Conservation (phyloP, 2,113 vertebrate genomes). For the Oophaga pumilio region DNA sequence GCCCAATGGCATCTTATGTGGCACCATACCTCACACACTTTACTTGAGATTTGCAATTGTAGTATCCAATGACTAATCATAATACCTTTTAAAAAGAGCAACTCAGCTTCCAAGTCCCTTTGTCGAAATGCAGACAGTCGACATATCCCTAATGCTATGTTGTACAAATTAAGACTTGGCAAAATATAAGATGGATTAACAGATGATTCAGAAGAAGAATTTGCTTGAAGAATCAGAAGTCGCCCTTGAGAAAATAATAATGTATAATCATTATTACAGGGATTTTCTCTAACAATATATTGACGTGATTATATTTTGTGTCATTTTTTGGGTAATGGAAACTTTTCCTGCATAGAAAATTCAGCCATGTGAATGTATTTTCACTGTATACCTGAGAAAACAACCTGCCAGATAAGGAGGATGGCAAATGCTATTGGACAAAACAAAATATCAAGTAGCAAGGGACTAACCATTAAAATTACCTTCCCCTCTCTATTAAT, state of each 20-base stretch:
- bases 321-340: background rate
- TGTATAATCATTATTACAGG: background rate
- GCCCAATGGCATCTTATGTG: background rate
- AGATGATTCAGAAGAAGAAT: conserved; percentile 54
- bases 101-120: conserved; percentile 75
- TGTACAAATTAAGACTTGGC: conserved; percentile 66
- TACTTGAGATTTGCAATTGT: background rate
- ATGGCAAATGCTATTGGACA: background rate
- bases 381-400: background rate
- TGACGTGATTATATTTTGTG: background rate
- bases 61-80: background rate
- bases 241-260: conserved; percentile 65
- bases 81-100: conserved; percentile 80
- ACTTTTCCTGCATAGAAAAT: background rate
- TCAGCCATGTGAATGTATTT: background rate
- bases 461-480: background rate
- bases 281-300: background rate
- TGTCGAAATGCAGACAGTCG: conserved; percentile 66
- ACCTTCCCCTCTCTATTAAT: background rate
- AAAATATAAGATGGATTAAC: conserved; percentile 62
- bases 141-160: conserved; percentile 72
- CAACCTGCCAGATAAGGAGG: background rate
- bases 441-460: background rate
- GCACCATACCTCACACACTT: background rate
- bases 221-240: conserved; percentile 65